Evolutionary conservation across 2,888 invertebrate species (phyloP), one percentile per base, ranked within the genome.

Genomic region (Protonemura montana): DNA sequence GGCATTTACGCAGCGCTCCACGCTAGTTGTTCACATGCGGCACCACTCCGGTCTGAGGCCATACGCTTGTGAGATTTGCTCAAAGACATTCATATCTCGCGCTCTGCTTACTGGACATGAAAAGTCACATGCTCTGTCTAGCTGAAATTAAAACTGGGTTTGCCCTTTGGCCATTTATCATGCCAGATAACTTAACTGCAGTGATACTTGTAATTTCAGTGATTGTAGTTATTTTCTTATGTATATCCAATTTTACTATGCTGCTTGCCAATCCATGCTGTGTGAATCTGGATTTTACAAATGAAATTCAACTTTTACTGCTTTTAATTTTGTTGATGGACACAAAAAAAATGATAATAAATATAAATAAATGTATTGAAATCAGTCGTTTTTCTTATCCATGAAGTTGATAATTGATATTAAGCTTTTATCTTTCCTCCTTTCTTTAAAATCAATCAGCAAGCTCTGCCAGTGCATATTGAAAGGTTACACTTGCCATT

Each of bases 1-100:
- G 86, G 88, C 89, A 59, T 91, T 91, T 87, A 87, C 87, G 16
- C 87, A 87, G 81, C 84, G 84, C 26, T 87, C 87, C 10, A 86
- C 87, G 10, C 87, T 87, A 0, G 83, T 86, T 27, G 87, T 87
- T 16, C 87, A 87, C 82, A 86, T 85, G 87, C 83, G 87, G 5
- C 86, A 86, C 30, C 87, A 87, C 86, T 77, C 84, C 3, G 87
- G 87, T 13, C 30, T 35, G 27, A 83, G 87, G 59, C 87, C 87
- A 26, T 87, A 93, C 87, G 91, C 94, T 0, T 94, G 94, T 88
- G 92, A 93, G 0, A 91, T 93, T 0, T 95, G 94, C 88, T 93
- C 93, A 0, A 93, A 93, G 89, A 93, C 93, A 89, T 93, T 94
- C 88, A 92, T 80, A 27, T 85, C 82, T 0, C 86, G 82, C 78